Conservation (phyloP, 2,113 vertebrate genomes). For the Pseudonaja textilis region DNA sequence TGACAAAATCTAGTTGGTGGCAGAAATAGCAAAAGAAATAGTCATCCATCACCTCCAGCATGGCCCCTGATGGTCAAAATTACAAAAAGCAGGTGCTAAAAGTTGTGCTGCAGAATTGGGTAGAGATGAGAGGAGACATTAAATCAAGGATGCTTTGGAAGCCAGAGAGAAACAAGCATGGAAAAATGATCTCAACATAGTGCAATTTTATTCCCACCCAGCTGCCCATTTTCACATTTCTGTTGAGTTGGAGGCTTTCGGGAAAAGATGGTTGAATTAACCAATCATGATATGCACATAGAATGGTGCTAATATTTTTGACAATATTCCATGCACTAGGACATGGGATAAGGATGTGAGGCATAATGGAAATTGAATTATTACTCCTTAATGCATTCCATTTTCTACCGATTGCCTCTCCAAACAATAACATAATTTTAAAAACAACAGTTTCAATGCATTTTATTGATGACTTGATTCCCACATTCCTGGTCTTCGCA, state of each 20-base stretch:
- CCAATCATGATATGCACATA: not conserved
- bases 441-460: not conserved
- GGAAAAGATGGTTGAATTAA: not conserved
- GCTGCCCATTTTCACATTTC: not conserved
- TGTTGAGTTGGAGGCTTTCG: not conserved
- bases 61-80: not conserved
- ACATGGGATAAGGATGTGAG: not conserved
- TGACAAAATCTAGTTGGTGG: constrained; percentile 3
- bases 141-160: not conserved
- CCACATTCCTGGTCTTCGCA: not conserved
- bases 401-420: not conserved
- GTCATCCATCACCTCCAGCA: not conserved
- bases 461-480: not conserved
- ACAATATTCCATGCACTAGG: not conserved
- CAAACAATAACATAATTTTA: not conserved
- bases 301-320: not conserved
- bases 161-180: not conserved
- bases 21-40: not conserved
- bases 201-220: not conserved
- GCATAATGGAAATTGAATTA: not conserved
- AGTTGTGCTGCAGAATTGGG: not conserved
- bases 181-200: not conserved
- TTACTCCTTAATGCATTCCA: not conserved
- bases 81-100: not conserved
- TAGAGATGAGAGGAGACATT: not conserved